Evolutionary conservation across 2,888 invertebrate species (phyloP), one percentile per base, ranked within the genome.

Genomic region (Mesochorus sp.): DNA sequence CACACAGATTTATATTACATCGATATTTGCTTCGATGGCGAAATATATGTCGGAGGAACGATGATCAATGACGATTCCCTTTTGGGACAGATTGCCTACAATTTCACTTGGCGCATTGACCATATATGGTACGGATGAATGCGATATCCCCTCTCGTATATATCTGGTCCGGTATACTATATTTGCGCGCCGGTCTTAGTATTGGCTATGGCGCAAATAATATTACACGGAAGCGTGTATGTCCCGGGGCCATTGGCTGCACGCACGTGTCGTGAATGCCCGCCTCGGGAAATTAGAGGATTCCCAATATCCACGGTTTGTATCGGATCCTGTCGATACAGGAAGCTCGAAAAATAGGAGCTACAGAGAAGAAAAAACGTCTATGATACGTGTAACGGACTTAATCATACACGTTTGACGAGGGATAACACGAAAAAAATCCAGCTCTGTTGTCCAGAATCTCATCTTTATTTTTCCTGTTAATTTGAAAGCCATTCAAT

Each of bases 251-350:
- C 21, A 61, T 72, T 53, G 73, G 59, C 37, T 44, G 47, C 72
- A 64, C 77, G 78, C 78, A 62, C 75, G 78, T 80, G 71, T 59
- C 73, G 80, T 55, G 78, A 80, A 82, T 77, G 74, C 71, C 73
- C 66, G 79, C 77, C 82, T 80, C 80, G 82, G 79, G 82, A 82
- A 82, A 82, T 82, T 80, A 82, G 71, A 70, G 72, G 14, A 53
- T 66, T 47, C 70, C 47, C 62, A 55, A 77, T 68, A 73, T 47
- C 73, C 57, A 51, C 44, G 62, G 34, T 49, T 47, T 47, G 28
- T n/a, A 19, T 49, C 44, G 19, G 12, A n/a, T 47, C 24, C 53
- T 53, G 21, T 17, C 24, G 24, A 12, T 49, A 66, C 66, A 47
- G 61, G 34, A 51, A 53, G 28, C 12, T 44, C 34, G 37, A 64